Evolutionary conservation across 2,797 vertebrate species (phyloP), one percentile per base, ranked within the genome.

Genomic region (Eulemur rubriventer): DNA sequence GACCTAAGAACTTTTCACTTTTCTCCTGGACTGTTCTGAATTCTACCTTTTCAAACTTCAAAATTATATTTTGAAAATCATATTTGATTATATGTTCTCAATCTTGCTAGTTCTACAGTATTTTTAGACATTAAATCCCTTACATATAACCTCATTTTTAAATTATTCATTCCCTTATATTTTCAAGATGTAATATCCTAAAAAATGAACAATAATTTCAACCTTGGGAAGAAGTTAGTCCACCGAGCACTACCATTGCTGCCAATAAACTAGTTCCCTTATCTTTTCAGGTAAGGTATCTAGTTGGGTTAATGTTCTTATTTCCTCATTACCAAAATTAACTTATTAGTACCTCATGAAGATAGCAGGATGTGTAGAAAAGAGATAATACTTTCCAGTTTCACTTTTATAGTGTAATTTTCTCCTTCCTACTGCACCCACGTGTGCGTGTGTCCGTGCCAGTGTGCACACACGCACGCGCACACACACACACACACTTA

Each of bases 201-300:
- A 18, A 97, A 90, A 97, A 83, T 69, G 69, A 91, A 85, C 17
- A 48, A 33, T 30, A 57, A 95, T 96, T 97, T 80, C 72, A 95
- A 48, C 12, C 80, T 26, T 91, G 89, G 79, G 22, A 86, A 61
- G 57, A 78, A 80, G 72, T 2, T 89, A 76, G 92, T 81, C 65
- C 11, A 24, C 38, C 4, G 65, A 65, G 96, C 1, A 0, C 1
- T 8, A 78, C 80, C 52, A 79, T 88, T 52, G 33, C 50, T 84
- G 41, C 67, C 75, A 84, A 93, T 87, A 85, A 94, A 57, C 17
- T 83, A 48, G 59, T 85, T 88, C 1, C 7, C 86, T 5, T 95
- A 69, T 38, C 26, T 90, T 96, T 91, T 10, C 35, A 75, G n/a
- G n/a, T 35, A 6, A 12, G 8, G 59, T 92, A 90, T 88, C 75